Conservation (phyloP, 2,797 vertebrate genomes). For the Enteromius radiatus region DNA sequence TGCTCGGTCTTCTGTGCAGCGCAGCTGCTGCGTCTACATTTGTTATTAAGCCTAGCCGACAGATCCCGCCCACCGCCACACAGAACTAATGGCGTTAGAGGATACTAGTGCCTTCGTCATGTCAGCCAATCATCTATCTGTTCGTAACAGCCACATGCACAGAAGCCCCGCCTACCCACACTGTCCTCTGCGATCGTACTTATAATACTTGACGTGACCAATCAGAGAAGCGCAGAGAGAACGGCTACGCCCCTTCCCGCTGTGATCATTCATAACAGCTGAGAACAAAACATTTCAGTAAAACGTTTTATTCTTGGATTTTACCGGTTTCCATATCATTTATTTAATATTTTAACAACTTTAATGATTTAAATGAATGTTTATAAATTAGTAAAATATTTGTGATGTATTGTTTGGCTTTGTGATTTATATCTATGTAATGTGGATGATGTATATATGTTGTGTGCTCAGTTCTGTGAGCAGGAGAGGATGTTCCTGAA, state of each 20-base stretch:
- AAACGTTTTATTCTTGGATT: background rate
- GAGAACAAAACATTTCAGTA: background rate
- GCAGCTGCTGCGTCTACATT: conserved; percentile 9
- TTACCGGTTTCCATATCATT: background rate
- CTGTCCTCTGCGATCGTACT: conserved; percentile 14
- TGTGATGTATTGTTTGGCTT: too few species aligned
- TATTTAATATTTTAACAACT: too few species aligned
- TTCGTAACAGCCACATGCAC: conserved; percentile 62
- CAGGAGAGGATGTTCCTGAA: background rate
- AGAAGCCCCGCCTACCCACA: conserved; percentile 12
- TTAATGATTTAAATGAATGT: too few species aligned
- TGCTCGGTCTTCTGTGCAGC: background rate
- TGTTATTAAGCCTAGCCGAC: conserved; percentile 52
- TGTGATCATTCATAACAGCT: conserved; percentile 53
- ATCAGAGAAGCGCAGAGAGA: conserved; percentile 24
- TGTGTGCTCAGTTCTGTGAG: background rate
- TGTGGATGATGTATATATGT: background rate
- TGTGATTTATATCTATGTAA: background rate
- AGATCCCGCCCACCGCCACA: conserved; percentile 58
- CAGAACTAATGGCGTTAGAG: conserved; percentile 67
- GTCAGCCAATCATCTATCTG: conserved; percentile 67
- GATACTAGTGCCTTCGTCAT: background rate
- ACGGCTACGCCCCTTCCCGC: conserved; percentile 1
- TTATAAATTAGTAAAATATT: too few species aligned
- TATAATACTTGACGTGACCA: conserved; percentile 10